Percentiles rank a stretch among this genome's conserved stretches.
Conservation (phyloP, 2,888 invertebrate species). For the Leptogaster cylindrica region DNA sequence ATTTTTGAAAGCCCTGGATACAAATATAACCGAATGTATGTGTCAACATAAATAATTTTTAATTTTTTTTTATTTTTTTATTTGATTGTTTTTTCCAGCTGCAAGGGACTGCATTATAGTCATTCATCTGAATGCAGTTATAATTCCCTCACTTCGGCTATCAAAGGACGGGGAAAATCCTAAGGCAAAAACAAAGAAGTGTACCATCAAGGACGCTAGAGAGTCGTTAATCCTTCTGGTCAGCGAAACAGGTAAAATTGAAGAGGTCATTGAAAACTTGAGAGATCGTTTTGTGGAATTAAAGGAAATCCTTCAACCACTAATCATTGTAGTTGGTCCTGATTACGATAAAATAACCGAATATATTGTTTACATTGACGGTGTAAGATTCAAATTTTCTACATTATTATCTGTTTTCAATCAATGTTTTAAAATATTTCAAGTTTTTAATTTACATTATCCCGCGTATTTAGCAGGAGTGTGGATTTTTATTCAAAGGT, state of each 20-base stretch:
- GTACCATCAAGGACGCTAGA: neutral
- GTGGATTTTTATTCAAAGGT: neutral
- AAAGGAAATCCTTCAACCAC: neutral
- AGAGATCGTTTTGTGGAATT: neutral
- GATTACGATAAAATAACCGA: neutral
- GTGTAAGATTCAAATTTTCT: neutral
- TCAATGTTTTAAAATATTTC: neutral
- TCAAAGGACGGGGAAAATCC: neutral
- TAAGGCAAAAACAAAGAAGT: neutral
- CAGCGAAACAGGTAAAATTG: neutral
- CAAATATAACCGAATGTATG: slow-evolving; percentile 2
- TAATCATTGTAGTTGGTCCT: neutral
- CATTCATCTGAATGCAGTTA: neutral
- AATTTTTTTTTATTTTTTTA: neutral
- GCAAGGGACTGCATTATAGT: neutral
- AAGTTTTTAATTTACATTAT: neutral
- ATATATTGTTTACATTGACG: neutral
- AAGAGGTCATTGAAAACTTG: neutral
- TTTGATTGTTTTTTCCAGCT: neutral
- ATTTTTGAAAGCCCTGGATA: neutral
- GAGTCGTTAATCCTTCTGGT: neutral
- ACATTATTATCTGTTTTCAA: neutral
- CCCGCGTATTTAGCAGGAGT: neutral
- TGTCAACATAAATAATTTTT: neutral
- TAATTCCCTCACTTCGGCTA: neutral